Base-by-base conservation (phyloP, 2,888 invertebrate genomes). In the Peribatodes rhomboidaria region DNA sequence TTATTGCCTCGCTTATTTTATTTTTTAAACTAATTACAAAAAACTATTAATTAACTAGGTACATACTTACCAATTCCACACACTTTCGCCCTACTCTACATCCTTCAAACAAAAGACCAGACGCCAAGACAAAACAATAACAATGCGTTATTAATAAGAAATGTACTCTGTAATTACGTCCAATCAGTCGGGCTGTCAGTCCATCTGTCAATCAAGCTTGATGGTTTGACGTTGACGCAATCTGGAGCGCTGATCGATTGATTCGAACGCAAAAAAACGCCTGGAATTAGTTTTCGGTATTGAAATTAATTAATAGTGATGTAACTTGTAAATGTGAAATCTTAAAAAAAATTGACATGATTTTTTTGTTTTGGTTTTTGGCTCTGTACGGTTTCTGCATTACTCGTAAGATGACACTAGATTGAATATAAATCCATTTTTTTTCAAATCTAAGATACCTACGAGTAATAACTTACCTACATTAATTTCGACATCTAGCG, bases 121-220 rank as follows among this genome's bases (percentile, higher is more conserved):
- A 53, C 56, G 13, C 11, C n/a, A 14, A 53, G 53, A 61, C 61
- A 39, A 62, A 66, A 66, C 61, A 58, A 66, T 65, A 72, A 80
- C 78, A 78, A 78, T 78, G 74, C 75, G 72, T 73, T 74, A 77
- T 78, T 82, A 84, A 83, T 84, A 88, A 89, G 61, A 70, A 92
- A 89, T 87, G 87, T 91, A 92, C 90, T 86, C 83, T 79, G 91
- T 92, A 92, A 92, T 92, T 90, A 91, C 87, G 86, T 86, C 85
- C 90, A 90, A 91, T 90, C 88, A 88, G 83, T 81, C 81, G 69
- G 83, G 78, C 86, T 84, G 90, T 87, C 90, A 77, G 86, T 90
- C 90, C 76, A 84, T 85, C 85, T 76, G 88, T 90, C 91, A 89
- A 85, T 90, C 90, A 88, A 66, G 76, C 69, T 4, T 62, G 65